Percentiles rank a stretch among this genome's conserved stretches.
phyloP scores from a whole-genome alignment of 2,888 invertebrate genomes.

The Galeopsomyia nigrocyanea region DNA sequence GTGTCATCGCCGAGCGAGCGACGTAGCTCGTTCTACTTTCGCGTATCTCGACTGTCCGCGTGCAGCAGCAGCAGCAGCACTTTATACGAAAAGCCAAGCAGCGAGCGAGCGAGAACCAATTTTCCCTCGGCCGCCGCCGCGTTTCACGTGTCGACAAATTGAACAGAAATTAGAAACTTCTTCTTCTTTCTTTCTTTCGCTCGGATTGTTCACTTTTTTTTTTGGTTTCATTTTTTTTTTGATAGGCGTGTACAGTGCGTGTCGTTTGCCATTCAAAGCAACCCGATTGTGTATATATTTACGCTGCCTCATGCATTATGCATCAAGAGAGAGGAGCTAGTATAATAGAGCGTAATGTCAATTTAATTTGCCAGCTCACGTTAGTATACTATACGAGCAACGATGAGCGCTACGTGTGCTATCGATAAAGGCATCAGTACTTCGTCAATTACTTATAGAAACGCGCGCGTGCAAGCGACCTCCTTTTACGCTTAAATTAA shows the following conservation, averaged over 20 bases:
- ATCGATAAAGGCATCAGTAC: too few species aligned
- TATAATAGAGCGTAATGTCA: not conserved
- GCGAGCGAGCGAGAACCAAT: conserved; percentile 28
- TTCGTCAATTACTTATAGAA: too few species aligned
- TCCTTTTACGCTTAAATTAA: too few species aligned
- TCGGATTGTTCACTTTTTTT: too few species aligned
- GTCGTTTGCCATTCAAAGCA: too few species aligned
- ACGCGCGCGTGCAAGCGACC: too few species aligned
- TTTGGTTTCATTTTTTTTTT: too few species aligned
- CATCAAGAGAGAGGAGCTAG: not conserved
- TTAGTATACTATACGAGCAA: not conserved
- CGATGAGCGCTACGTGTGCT: too few species aligned
- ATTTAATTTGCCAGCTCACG: too few species aligned
- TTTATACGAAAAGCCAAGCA: not conserved
- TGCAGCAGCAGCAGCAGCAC: conserved; percentile 12
- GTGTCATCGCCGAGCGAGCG: not conserved
- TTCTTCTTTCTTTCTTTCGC: too few species aligned
- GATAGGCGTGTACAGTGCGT: too few species aligned
- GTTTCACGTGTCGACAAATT: conserved; percentile 38
- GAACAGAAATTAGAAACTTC: conserved; percentile 40
- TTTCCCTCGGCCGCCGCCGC: conserved; percentile 5
- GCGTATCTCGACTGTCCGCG: not conserved
- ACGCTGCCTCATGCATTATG: not conserved
- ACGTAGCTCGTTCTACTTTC: conserved; percentile 4
- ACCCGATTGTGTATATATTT: too few species aligned